These are phyloP conservation scores for Capitulum mitella DNA, from an alignment of 2,888 invertebrate species.

Conservation along the genomic window DNA sequence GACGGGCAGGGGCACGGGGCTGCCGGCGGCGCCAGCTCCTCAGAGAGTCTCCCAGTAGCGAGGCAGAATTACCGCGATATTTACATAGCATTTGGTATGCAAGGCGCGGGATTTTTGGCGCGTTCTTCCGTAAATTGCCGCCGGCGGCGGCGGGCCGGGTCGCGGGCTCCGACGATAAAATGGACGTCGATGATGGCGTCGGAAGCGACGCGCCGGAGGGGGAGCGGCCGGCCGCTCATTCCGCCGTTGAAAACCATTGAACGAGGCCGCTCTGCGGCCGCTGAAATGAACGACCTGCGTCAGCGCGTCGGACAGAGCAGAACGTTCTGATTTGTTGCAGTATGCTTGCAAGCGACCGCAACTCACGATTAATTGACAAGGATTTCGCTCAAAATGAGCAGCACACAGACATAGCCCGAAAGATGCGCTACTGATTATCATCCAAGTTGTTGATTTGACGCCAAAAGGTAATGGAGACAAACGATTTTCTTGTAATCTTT, in stretches of 20 bases:
- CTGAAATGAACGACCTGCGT: neutral
- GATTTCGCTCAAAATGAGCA: too few relatives aligned
- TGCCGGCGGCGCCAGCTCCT: neutral
- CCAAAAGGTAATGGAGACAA: too few relatives aligned
- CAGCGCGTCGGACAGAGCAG: too few relatives aligned
- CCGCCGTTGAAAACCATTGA: too few relatives aligned
- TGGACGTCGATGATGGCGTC: neutral
- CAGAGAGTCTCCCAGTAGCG: neutral
- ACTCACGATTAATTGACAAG: too few relatives aligned
- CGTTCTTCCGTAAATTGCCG: neutral
- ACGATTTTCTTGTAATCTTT: too few relatives aligned
- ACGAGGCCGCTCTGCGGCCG: too few relatives aligned
- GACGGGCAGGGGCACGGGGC: neutral
- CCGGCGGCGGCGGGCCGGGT: neutral
- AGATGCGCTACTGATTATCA: too few relatives aligned
- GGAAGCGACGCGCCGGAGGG: neutral
- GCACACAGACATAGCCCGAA: too few relatives aligned
- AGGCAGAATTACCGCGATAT: slow-evolving; percentile 9
- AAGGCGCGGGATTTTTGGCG: neutral
- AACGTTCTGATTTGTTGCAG: too few relatives aligned
- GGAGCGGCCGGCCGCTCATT: neutral
- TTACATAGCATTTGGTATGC: slow-evolving; percentile 22
- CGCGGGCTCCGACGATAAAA: slow-evolving; percentile 3
- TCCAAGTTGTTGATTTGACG: too few relatives aligned
- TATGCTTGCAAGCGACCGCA: too few relatives aligned